Percentiles rank a stretch among this genome's conserved stretches.
phyloP scores from a whole-genome alignment of 1,140 invertebrate species.

The Ceratina calcarata region DNA sequence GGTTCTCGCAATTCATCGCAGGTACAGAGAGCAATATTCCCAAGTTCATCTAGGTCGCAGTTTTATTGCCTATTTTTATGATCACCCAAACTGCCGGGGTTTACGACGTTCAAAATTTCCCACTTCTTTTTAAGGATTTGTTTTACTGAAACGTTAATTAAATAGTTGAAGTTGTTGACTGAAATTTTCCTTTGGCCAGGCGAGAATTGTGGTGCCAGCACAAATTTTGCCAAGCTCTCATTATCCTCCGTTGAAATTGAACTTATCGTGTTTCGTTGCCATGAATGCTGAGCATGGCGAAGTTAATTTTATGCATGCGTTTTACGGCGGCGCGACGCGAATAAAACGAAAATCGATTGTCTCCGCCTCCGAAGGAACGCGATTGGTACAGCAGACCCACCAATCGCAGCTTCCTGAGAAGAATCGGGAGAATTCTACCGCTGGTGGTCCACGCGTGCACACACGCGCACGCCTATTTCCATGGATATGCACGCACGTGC shows the following conservation, averaged over 20 bases:
- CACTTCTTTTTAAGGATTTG: neutral
- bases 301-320: slow-evolving; percentile 49
- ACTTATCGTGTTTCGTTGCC: slow-evolving; percentile 9
- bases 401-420: slow-evolving; percentile 36
- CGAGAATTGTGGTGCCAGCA: neutral
- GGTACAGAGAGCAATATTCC: neutral
- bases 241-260: neutral
- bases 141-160: too few relatives aligned
- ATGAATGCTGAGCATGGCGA: slow-evolving; percentile 44
- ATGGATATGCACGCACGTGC: neutral
- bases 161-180: too few relatives aligned
- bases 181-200: neutral
- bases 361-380: slow-evolving; percentile 19
- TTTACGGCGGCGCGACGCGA: slow-evolving; percentile 3
- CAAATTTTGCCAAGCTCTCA: too few relatives aligned
- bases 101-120: neutral
- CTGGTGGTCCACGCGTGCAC: neutral
- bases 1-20: neutral
- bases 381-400: slow-evolving; percentile 51
- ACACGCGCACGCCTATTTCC: neutral
- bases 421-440: neutral
- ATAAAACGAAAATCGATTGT: neutral
- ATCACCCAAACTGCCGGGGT: neutral
- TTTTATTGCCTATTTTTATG: neutral
- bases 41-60: neutral